phyloP scores from a whole-genome alignment of 2,797 vertebrate genomes.

The Sebastes paucispinis region DNA sequence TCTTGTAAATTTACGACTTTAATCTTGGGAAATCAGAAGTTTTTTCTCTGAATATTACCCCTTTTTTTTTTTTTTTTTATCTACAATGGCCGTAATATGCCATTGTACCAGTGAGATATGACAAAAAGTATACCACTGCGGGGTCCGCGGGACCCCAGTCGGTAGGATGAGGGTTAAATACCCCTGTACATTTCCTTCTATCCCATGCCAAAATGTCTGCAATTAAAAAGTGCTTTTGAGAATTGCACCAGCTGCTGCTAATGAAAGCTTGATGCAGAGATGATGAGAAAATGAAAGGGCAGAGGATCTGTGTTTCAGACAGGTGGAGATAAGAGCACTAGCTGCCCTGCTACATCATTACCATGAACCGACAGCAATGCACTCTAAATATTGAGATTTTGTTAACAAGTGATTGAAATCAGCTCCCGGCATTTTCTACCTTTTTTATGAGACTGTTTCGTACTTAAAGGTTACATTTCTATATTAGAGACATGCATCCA shows the following conservation, averaged over 20 bases:
- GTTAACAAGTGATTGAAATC: neutral
- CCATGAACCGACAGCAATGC: neutral
- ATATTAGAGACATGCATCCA: neutral
- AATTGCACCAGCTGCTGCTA: constrained; percentile 36
- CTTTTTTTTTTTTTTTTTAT: too few relatives aligned
- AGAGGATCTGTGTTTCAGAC: constrained; percentile 7
- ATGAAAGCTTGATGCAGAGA: constrained; percentile 43
- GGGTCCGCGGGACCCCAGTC: neutral
- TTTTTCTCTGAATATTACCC: too few relatives aligned
- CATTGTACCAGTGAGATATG: neutral
- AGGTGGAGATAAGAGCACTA: constrained; percentile 31
- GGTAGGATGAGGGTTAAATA: neutral
- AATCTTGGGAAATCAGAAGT: too few relatives aligned
- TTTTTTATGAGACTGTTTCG: neutral
- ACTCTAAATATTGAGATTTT: neutral
- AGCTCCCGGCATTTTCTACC: neutral
- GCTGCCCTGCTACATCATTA: neutral
- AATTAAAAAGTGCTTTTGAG: constrained; percentile 23
- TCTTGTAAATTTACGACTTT: too few relatives aligned
- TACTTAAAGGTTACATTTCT: neutral
- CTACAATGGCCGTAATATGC: too few relatives aligned
- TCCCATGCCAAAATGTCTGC: neutral
- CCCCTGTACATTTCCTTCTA: neutral
- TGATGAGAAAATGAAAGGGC: constrained; percentile 40
- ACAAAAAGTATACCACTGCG: neutral